Evolutionary conservation across 1,140 invertebrate species (phyloP), one percentile per base, ranked within the genome.

Genomic region (Laodelphax striatellus): DNA sequence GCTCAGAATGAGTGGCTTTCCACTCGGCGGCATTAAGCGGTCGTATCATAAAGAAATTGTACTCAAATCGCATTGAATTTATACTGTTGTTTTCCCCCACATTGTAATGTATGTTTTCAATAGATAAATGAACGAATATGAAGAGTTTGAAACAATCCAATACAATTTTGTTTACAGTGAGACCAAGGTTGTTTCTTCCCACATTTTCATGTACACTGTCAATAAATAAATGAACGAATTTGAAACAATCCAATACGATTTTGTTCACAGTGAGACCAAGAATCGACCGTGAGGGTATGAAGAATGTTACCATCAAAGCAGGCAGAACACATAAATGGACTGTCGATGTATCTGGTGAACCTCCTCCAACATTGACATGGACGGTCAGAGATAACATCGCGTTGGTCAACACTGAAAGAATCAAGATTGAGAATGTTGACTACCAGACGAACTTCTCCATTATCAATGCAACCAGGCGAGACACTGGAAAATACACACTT

Each of bases 241-340:
- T 28, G 24, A 28, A 28, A 6, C 24, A 28, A 28, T 4, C 24
- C 6, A 28, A 28, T 28, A 28, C 24, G 24, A 28, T 28, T 28
- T 28, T 28, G 24, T 28, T 28, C 24, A 4, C 34, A 91, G 88
- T 93, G 71, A 90, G 88, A 76, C 94, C 94, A 63, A 83, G 88
- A 69, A 98, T 98, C 71, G 92, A 95, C 68, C 81, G 93, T 64
- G 85, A 84, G 63, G 94, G 88, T 65, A 86, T 96, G 73, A 92
- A 92, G 67, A 84, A 83, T 2, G 73, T 92, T 1, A 89, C 83
- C 34, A 89, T 94, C 69, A 93, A 93, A 73, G 88, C 88, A 44
- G 90, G 90, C 21, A 83, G 92, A 62, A 92, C 87, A 6, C 88
- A 94, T 73, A 94, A 92, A 72, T 95, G 91, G 88, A 84, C 90